A percentile compares a stretch with the other conserved stretches of the same genome.
Conservation (phyloP, 1,140 invertebrate genomes). For the Pygmarrhopalites habei region DNA sequence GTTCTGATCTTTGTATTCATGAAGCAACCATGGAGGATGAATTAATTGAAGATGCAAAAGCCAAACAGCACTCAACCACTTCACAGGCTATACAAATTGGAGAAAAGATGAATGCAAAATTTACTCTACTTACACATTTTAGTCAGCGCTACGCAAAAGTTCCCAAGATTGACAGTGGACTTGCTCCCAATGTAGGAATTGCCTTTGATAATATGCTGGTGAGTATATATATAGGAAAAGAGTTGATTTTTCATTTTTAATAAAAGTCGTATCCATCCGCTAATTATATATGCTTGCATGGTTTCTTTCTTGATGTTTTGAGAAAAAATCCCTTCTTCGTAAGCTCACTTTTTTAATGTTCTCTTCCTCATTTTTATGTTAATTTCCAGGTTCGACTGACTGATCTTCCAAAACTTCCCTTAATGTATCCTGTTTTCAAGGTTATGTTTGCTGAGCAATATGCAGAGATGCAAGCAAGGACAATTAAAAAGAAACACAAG, state of each 20-base stretch:
- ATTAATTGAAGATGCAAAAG: conserved; percentile 63
- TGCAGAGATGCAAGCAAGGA: conserved; percentile 65
- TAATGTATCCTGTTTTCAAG: conserved; percentile 65
- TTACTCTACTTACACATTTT: conserved; percentile 89
- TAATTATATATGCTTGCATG: no score
- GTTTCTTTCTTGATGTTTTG: no score
- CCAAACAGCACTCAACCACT: conserved; percentile 81
- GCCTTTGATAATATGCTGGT: conserved; percentile 93
- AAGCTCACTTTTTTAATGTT: no score
- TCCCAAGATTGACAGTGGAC: conserved; percentile 54
- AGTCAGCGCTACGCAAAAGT: conserved; percentile 91
- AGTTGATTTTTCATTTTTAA: no score
- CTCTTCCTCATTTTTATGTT: no score
- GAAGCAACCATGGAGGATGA: conserved; percentile 96
- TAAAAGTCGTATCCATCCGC: no score
- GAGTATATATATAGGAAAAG: no score
- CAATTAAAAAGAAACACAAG: conserved; percentile 56
- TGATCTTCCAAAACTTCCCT: conserved; percentile 61
- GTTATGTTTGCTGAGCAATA: conserved; percentile 73
- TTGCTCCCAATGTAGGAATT: conserved; percentile 66
- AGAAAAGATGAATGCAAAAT: conserved; percentile 70
- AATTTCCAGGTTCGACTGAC: conserved; percentile 47
- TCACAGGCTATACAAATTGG: conserved; percentile 80
- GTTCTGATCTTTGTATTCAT: conserved; percentile 87
- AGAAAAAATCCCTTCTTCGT: no score